phyloP scores from a whole-genome alignment of 30 jellyfish, hydroid and myxozoan genomes.

The Aurelia aurita complex sp. Pacific region DNA sequence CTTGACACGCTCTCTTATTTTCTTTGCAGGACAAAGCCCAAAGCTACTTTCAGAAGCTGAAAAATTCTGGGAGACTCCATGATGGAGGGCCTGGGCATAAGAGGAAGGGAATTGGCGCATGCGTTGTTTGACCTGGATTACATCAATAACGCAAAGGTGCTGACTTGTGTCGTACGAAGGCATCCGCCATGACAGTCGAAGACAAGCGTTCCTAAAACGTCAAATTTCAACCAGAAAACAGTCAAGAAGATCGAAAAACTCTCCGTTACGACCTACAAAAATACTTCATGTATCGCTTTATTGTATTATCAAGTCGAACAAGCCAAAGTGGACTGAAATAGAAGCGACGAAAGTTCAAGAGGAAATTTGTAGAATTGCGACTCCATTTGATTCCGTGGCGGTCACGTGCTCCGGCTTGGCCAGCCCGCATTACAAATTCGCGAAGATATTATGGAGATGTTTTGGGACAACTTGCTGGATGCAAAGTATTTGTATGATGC shows the following conservation, averaged over 20 bases:
- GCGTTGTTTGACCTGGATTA: slow-evolving; percentile 36
- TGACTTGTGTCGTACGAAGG: slow-evolving; percentile 81
- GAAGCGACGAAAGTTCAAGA: slow-evolving; percentile 47
- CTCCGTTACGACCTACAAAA: not conserved
- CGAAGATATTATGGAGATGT: slow-evolving; percentile 23
- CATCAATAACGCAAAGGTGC: slow-evolving; percentile 65
- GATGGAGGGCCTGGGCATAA: slow-evolving; percentile 81
- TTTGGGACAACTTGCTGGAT: not conserved
- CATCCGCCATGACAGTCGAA: slow-evolving; percentile 84
- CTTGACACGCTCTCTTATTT: no score
- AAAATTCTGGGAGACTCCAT: not conserved
- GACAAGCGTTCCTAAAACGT: slow-evolving; percentile 8
- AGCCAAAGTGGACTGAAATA: not conserved
- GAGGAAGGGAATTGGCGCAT: slow-evolving; percentile 59
- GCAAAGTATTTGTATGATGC: slow-evolving; percentile 15
- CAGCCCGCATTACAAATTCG: slow-evolving; percentile 49
- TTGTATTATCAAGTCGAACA: not conserved
- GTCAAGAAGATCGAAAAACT: not conserved
- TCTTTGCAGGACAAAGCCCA: no score
- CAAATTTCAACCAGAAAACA: slow-evolving; percentile 7
- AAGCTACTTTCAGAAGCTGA: no score
- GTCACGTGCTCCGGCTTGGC: slow-evolving; percentile 92
- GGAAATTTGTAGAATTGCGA: slow-evolving; percentile 37
- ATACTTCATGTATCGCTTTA: not conserved
- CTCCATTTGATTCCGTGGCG: slow-evolving; percentile 81